Evolutionary conservation across 2,113 vertebrate species (phyloP).

Genomic region (Nycticryphes semicollaris): DNA sequence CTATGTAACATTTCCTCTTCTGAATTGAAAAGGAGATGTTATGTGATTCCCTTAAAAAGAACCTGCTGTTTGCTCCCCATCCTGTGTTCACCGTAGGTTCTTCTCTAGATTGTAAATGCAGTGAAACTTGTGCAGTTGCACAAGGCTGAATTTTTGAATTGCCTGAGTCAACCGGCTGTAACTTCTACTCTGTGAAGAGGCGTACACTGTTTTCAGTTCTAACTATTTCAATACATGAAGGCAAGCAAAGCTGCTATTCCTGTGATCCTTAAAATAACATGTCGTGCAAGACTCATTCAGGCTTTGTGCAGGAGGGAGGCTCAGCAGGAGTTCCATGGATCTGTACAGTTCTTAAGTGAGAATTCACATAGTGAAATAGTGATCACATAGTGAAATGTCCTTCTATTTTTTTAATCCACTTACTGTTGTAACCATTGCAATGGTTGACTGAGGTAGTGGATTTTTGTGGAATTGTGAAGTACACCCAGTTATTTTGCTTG

Average conservation of each 20-base stretch:
- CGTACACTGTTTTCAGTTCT: rapidly evolving
- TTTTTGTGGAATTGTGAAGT: neutral
- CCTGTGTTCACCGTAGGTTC: neutral
- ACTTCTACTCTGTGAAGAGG: neutral
- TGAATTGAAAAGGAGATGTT: neutral
- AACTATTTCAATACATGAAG: neutral
- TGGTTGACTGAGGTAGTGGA: neutral
- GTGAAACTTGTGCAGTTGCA: neutral
- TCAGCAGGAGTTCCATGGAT: neutral
- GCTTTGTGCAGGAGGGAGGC: neutral
- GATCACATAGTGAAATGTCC: neutral
- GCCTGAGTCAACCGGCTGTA: neutral
- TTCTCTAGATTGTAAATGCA: neutral
- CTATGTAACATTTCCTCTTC: neutral
- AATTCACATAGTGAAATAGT: neutral
- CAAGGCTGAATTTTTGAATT: neutral
- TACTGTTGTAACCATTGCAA: neutral
- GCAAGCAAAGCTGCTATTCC: neutral
- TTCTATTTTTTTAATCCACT: neutral
- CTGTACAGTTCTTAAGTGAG: rapidly evolving
- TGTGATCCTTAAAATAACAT: neutral
- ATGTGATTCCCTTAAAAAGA: neutral
- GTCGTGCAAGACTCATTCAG: neutral
- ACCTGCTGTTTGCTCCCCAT: neutral
- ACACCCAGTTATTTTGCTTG: neutral